These are phyloP conservation scores for Myathropa florea DNA, from an alignment of 2,888 invertebrate genomes.

Conservation along the genomic window DNA sequence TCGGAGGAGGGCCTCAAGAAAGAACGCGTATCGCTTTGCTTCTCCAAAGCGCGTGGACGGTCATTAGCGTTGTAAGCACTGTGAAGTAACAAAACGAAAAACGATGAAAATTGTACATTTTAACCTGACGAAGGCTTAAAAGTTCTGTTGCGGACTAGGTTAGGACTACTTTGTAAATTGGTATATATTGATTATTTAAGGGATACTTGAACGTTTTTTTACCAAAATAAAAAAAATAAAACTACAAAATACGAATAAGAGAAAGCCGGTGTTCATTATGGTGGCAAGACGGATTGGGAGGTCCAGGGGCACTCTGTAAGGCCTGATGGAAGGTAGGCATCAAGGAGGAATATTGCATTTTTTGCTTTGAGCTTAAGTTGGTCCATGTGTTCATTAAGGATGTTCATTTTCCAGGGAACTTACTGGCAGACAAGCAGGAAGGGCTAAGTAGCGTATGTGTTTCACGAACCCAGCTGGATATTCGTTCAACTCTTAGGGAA, in stretches of 20 bases:
- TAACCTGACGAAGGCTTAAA: conserved; percentile 8
- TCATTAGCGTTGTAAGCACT: conserved; percentile 37
- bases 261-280: neutral
- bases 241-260: conserved; percentile 21
- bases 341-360: neutral
- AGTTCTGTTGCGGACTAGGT: conserved; percentile 52
- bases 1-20: conserved; percentile 14
- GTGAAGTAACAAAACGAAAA: conserved; percentile 11
- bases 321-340: neutral
- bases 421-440: neutral
- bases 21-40: neutral
- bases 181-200: conserved; percentile 48
- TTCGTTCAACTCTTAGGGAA: neutral
- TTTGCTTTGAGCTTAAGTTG: neutral
- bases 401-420: neutral
- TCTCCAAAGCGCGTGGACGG: conserved; percentile 12
- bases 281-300: neutral
- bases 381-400: neutral
- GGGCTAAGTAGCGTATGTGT: neutral
- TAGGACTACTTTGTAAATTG: conserved; percentile 36
- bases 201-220: conserved; percentile 35
- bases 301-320: neutral
- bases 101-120: conserved; percentile 24
- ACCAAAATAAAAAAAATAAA: conserved; percentile 57
- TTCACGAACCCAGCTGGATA: neutral